Conservation (phyloP, 2,113 vertebrate genomes). For the Calyptomena viridis region DNA sequence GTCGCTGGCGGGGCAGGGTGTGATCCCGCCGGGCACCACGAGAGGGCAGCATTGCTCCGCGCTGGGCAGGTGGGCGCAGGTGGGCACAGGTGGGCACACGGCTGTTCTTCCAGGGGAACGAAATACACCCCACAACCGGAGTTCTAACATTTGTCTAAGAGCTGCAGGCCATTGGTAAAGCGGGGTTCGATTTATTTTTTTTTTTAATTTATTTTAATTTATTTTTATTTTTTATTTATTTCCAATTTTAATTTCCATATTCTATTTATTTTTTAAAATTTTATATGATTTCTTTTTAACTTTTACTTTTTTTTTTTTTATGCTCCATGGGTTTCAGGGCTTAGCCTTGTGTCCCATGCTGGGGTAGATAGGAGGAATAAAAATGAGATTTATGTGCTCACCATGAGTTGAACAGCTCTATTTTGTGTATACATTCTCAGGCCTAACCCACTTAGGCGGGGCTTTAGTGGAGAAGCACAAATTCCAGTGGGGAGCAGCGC, state of each 20-base stretch:
- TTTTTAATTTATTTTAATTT: not conserved
- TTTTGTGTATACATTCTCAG: not conserved
- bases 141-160: fast-evolving
- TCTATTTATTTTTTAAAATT: no score
- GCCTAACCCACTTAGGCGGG: not conserved
- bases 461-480: not conserved
- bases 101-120: not conserved
- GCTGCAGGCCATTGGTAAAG: fast-evolving
- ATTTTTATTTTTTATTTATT: no score
- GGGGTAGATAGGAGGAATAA: not conserved
- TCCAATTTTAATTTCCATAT: no score
- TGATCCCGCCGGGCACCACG: not conserved
- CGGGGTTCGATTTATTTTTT: not conserved
- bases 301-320: no score
- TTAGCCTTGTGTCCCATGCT: not conserved
- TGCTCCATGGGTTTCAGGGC: not conserved
- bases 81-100: fast-evolving
- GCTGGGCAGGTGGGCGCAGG: not conserved
- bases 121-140: no score
- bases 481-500: not conserved
- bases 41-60: not conserved
- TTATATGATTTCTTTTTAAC: no score
- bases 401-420: not conserved
- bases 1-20: not conserved
- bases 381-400: not conserved